Evolutionary conservation across 2,797 vertebrate genomes (phyloP), one percentile per base, ranked within the genome.

Genomic region (Alfaro cultratus): DNA sequence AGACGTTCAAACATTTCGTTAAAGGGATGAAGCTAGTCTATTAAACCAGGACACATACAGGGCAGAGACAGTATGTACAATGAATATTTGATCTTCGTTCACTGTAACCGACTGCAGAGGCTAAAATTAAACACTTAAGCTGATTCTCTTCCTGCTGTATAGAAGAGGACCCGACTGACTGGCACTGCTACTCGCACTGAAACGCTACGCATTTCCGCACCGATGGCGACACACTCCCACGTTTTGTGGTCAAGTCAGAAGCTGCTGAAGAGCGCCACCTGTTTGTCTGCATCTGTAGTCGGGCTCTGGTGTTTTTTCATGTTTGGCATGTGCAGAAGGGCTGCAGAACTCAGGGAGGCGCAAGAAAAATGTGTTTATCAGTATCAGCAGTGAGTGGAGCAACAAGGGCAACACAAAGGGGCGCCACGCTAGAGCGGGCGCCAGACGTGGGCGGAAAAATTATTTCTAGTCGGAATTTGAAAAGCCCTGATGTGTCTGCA

Each of bases 321-420:
- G 92, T 94, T 93, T 95, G 95, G 95, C 94, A 95, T 94, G 89
- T 88, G 85, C 85, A 78, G 80, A 87, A 85, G 12, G 71, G 79
- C 85, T 53, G 70, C 46, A 82, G 62, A 83, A 36, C 45, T 73
- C 49, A 26, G 68, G 77, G 82, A 82, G 80, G 87, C 60, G 84
- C 6, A 2, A 49, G 18, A 81, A 84, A 78, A 76, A 68, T 83
- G 67, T 53, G 74, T 77, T 34, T 53, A 43, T 74, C 60, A 73
- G 74, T 78, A 34, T 67, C 49, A 51, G 49, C 49, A 51, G 18
- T 51, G 18, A 51, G 49, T 51, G 49, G 49, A 46, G 12, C 13
- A 46, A 10, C 4, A 46, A 45, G 47, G 18, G 47, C 46, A 47
- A 49, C 47, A 21, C 6, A 49, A 49, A 49, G 47, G 47, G 47